Evolutionary conservation across 2,797 vertebrate species (phyloP).

Genomic region (Triplophysa yarkandensis): DNA sequence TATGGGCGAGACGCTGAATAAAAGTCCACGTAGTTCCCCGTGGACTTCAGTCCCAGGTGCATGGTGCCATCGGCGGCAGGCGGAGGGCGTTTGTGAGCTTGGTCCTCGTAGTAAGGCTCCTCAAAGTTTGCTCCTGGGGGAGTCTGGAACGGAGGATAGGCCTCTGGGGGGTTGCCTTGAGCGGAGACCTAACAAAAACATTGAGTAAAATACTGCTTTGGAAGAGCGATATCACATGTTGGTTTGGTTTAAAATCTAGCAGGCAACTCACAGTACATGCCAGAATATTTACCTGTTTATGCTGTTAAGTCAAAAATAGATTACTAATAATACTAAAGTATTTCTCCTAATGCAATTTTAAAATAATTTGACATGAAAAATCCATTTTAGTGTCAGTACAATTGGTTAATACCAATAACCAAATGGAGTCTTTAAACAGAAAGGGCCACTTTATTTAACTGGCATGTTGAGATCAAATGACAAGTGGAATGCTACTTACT

Average conservation of each 20-base stretch:
- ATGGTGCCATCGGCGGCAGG: constrained; percentile 92
- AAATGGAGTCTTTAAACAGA: background rate
- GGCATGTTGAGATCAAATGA: background rate
- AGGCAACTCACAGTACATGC: background rate
- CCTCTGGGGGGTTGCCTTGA: constrained; percentile 92
- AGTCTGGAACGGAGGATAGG: constrained; percentile 96
- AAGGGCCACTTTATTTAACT: background rate
- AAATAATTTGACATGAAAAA: background rate
- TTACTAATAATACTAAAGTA: background rate
- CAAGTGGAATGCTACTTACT: background rate
- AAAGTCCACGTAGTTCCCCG: constrained; percentile 99
- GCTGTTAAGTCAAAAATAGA: background rate
- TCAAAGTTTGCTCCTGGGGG: constrained; percentile 87
- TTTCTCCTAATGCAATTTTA: background rate
- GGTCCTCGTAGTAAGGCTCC: constrained; percentile 96
- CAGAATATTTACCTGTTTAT: background rate
- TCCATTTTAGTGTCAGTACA: background rate
- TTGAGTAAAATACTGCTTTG: background rate
- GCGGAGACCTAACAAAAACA: constrained; percentile 80
- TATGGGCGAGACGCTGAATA: constrained; percentile 98
- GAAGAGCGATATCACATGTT: background rate
- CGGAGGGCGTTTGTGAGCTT: constrained; percentile 90
- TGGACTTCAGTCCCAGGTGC: constrained; percentile 99
- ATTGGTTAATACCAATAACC: too few species aligned
- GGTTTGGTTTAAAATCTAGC: background rate